A percentile compares a stretch with the other conserved stretches of the same genome.
phyloP scores from a whole-genome alignment of 92 coral and sea anemone species.

The Phenganax subtilis region DNA sequence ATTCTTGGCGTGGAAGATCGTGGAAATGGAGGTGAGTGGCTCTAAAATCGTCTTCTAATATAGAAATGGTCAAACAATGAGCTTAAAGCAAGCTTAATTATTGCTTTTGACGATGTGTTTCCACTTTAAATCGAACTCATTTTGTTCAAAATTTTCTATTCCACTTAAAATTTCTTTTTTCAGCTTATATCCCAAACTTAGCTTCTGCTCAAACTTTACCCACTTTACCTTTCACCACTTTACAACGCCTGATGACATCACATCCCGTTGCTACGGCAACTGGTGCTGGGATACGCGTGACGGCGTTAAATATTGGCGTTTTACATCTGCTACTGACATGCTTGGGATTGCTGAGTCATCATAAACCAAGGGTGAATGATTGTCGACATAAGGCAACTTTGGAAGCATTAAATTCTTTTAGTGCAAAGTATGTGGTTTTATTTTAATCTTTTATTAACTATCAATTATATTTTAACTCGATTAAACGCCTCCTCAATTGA shows the following conservation, averaged over 20 bases:
- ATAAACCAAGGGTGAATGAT: conserved; percentile 65
- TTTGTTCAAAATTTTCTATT: neutral
- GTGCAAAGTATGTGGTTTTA: conserved; percentile 60
- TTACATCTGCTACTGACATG: conserved; percentile 79
- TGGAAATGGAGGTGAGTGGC: conserved; percentile 81
- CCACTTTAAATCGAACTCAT: too few species aligned
- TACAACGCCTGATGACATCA: conserved; percentile 63
- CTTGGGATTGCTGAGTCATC: conserved; percentile 92
- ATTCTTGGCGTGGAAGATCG: conserved; percentile 93
- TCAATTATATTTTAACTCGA: too few species aligned
- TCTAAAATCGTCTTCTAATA: too few species aligned
- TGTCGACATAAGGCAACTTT: conserved; percentile 69
- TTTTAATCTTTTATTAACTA: too few species aligned
- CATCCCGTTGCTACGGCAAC: conserved; percentile 52
- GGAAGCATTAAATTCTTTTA: conserved; percentile 77
- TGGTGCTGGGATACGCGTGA: conserved; percentile 60
- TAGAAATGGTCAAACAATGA: too few species aligned
- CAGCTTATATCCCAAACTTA: conserved; percentile 71
- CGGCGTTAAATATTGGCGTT: conserved; percentile 77
- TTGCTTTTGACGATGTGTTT: too few species aligned
- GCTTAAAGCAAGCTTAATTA: neutral
- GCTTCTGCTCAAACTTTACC: conserved; percentile 68
- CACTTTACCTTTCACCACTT: conserved; percentile 78
- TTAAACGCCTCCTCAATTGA: too few species aligned
- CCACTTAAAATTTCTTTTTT: neutral